Base-by-base conservation (phyloP, 2,113 vertebrate genomes). In the Grus americana region DNA sequence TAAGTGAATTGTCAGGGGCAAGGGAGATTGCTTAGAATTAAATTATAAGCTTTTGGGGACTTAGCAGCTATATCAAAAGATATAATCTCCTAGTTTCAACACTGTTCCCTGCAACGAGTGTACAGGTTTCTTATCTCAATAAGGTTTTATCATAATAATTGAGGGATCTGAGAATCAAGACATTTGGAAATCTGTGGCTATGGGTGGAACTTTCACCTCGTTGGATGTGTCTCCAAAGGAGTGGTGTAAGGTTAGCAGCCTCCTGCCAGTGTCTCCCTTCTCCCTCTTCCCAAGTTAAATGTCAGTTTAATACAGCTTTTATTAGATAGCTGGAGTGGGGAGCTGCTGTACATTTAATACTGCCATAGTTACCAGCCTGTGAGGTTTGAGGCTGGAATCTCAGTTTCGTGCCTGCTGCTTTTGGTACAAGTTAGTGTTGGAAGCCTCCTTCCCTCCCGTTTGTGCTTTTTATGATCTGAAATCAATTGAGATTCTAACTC, bases 81-180 rank as follows among this genome's bases (percentile, higher is more conserved):
- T 14, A 38, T 0, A 1, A 10, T 61, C 58, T 67, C 40, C 29
- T 46, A 5, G 15, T 42, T 90, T 38, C 34, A n/a, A 0, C 6
- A 5, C 21, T 52, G 40, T 52, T 73, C 34, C 22, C 40, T 83
- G 38, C 46, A 52, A 18, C 58, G 44, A 46, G 11, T 20, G 3
- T 62, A 23, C 10, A 54, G 36, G 12, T 71, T 93, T 93, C 47
- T 59, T 76, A 34, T 32, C n/a, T 19, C 5, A 30, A 15, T 66
- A 54, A 61, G 93, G 57, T 67, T 40, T 42, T 23, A 5, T 9
- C 50, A 63, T 67, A 26, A 46, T 50, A 68, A 65, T 3, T 46
- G 32, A 22, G 36, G 29, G 36, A 65, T 73, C 12, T 72, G 54
- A 59, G 40, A 79, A 47, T 80, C 19, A 46, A 74, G 50, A 21